Conservation (phyloP, 2,888 invertebrate species). For the Phengaris alcon region DNA sequence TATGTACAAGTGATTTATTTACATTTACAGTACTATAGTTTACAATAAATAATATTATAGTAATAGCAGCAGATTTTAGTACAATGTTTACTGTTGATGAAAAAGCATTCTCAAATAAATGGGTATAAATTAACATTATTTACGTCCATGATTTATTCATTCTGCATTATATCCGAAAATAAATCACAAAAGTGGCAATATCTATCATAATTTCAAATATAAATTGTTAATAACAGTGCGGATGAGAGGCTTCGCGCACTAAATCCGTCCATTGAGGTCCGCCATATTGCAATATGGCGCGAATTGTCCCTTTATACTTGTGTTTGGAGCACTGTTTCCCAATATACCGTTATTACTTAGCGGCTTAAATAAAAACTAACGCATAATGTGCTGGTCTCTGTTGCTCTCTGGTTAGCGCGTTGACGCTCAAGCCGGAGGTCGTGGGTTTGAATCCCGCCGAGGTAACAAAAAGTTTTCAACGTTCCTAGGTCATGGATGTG, state of each 20-base stretch:
- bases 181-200: conserved; percentile 3
- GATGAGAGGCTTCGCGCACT: conserved; percentile 30
- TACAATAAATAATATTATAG: background rate
- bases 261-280: conserved; percentile 33
- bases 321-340: conserved; percentile 28
- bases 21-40: background rate
- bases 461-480: too few species aligned
- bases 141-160: background rate
- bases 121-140: background rate
- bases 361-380: background rate
- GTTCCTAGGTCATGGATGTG: too few species aligned
- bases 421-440: too few species aligned
- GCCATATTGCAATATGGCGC: conserved; percentile 37
- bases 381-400: too few species aligned
- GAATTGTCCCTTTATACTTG: conserved; percentile 82
- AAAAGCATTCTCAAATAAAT: too few species aligned
- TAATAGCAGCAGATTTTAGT: too few species aligned
- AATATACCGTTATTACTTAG: conserved; percentile 11
- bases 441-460: too few species aligned
- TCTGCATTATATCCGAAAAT: background rate
- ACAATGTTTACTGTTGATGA: too few species aligned
- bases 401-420: background rate
- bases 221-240: conserved; percentile 53
- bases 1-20: background rate
- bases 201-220: conserved; percentile 37